A percentile compares a stretch with the other conserved stretches of the same genome.
Conservation (phyloP, 2,113 vertebrate genomes). For the Ictidomys tridecemlineatus region DNA sequence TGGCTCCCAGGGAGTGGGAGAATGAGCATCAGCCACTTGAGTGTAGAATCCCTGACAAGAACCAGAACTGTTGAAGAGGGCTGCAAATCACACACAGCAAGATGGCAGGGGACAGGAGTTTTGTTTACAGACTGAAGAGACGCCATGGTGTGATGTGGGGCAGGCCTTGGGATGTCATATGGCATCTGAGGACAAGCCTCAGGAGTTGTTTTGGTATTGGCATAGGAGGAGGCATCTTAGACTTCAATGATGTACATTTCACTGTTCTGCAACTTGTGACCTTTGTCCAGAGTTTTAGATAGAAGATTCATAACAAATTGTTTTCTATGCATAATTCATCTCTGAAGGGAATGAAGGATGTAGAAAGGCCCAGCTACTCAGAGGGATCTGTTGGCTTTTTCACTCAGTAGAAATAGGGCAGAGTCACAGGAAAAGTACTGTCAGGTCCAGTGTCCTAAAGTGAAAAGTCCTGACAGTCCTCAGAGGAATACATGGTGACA, state of each 20-base stretch:
- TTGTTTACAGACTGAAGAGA: background rate
- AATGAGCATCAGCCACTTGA: background rate
- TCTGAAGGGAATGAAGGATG: background rate
- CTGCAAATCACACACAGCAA: background rate
- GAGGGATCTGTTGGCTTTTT: background rate
- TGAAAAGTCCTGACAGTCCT: background rate
- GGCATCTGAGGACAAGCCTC: background rate
- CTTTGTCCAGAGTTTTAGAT: background rate
- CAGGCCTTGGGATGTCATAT: accelerated
- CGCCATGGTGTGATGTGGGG: background rate
- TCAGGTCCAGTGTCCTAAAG: background rate
- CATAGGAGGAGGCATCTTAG: background rate
- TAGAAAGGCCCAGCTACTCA: background rate
- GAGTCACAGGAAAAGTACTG: background rate
- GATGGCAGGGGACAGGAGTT: background rate
- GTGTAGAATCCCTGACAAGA: background rate
- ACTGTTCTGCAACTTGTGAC: background rate
- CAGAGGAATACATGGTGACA: background rate
- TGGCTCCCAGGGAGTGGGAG: background rate
- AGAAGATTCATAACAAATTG: background rate
- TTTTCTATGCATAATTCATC: background rate
- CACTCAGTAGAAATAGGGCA: background rate
- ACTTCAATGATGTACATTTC: background rate
- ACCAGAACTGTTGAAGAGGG: background rate
- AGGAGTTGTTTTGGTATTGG: background rate